phyloP scores from a whole-genome alignment of 2,888 invertebrate species.

The Oscheius onirici region DNA sequence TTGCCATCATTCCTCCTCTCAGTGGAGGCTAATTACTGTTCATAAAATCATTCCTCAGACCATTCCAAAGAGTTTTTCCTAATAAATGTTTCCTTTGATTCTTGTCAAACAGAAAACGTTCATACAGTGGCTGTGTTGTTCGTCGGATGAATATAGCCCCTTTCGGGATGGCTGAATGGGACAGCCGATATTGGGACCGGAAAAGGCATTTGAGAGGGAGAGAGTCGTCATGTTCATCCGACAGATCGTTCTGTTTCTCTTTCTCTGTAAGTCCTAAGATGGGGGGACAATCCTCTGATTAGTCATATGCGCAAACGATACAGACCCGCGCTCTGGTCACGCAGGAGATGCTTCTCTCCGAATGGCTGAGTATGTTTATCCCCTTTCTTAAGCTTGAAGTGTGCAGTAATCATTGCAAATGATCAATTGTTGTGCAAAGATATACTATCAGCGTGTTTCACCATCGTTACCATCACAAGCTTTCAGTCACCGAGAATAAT shows the following conservation, averaged over 20 bases:
- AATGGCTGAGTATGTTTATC: constrained; percentile 12
- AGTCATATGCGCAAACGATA: constrained; percentile 12
- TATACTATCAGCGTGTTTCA: no score
- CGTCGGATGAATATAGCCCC: neutral
- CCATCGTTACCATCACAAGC: no score
- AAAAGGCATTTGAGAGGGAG: neutral
- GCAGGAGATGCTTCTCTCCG: constrained; percentile 13
- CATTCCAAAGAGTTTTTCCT: neutral
- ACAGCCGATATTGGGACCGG: constrained; percentile 1
- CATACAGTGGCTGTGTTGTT: neutral
- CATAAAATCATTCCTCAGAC: no score
- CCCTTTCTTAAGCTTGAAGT: no score
- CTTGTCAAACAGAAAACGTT: neutral
- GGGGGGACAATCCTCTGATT: constrained; percentile 4
- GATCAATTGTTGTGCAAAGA: no score
- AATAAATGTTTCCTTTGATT: neutral
- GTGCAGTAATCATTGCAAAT: no score
- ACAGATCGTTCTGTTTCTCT: neutral
- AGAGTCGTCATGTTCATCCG: neutral
- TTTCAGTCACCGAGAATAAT: no score
- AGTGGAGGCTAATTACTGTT: constrained; percentile 42
- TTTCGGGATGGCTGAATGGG: neutral
- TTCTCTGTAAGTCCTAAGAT: neutral
- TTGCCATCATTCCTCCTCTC: constrained; percentile 57
- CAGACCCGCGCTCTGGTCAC: constrained; percentile 3